These are phyloP conservation scores for Noctilio leporinus DNA, from an alignment of 2,113 vertebrate genomes.

Conservation along the genomic window DNA sequence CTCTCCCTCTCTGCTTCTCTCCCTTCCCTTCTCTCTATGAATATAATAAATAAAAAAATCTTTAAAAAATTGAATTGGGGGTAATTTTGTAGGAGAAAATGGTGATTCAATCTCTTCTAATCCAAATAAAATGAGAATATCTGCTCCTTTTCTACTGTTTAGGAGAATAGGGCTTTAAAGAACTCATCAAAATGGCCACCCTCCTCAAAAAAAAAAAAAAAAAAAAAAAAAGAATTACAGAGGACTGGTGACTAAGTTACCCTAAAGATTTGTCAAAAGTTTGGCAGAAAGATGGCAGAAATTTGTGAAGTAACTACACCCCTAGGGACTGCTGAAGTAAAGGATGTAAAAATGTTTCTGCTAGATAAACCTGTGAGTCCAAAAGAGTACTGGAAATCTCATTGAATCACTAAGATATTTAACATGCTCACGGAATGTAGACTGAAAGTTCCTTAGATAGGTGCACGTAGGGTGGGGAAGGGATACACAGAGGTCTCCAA, in stretches of 20 bases:
- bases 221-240: not conserved
- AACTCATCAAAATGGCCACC: not conserved
- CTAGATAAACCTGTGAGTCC: not conserved
- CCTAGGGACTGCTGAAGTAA: not conserved
- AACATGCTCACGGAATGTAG: not conserved
- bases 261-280: not conserved
- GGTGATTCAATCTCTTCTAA: not conserved
- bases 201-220: not conserved
- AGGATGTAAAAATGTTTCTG: not conserved
- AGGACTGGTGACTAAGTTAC: not conserved
- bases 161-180: not conserved
- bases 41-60: too few species aligned
- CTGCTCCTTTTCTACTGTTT: not conserved
- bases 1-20: too few species aligned
- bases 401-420: not conserved
- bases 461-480: not conserved
- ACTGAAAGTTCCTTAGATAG: not conserved
- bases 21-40: too few species aligned
- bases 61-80: not conserved
- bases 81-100: not conserved
- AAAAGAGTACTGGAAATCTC: not conserved
- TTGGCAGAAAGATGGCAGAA: not conserved
- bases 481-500: not conserved
- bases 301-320: not conserved
- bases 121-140: not conserved